Conservation (phyloP, 2,113 vertebrate species). For the Callithrix jacchus region DNA sequence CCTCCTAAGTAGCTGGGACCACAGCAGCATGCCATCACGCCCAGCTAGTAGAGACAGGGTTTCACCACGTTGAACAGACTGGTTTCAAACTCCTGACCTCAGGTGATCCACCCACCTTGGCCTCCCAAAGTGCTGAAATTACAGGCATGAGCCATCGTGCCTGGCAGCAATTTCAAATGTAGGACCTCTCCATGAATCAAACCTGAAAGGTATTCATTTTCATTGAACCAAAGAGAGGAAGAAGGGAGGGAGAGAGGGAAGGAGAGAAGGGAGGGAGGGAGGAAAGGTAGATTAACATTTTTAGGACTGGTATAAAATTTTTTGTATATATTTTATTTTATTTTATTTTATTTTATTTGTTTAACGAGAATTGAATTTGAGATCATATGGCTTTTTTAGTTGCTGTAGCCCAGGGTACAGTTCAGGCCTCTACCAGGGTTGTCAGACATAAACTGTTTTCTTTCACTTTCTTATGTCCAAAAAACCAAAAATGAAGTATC, state of each 20-base stretch:
- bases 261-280: background rate
- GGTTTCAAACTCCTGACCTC: no score
- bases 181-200: background rate
- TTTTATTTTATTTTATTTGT: background rate
- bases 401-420: background rate
- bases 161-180: background rate
- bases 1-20: no score
- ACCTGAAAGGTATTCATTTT: conserved; percentile 14
- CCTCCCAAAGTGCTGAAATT: no score
- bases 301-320: background rate
- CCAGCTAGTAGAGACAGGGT: no score
- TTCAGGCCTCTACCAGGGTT: background rate
- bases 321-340: background rate
- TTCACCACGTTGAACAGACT: no score
- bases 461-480: conserved; percentile 1
- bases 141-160: no score
- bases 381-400: background rate
- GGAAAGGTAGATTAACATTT: background rate
- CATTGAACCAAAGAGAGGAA: background rate
- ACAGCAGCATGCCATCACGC: no score
- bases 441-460: background rate
- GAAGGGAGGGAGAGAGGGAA: background rate
- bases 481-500: conserved; percentile 44
- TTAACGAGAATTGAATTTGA: conserved; percentile 27
- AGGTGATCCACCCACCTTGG: no score